Base-by-base conservation (phyloP, 2,797 vertebrate genomes). In the Spondyliosoma cantharus region DNA sequence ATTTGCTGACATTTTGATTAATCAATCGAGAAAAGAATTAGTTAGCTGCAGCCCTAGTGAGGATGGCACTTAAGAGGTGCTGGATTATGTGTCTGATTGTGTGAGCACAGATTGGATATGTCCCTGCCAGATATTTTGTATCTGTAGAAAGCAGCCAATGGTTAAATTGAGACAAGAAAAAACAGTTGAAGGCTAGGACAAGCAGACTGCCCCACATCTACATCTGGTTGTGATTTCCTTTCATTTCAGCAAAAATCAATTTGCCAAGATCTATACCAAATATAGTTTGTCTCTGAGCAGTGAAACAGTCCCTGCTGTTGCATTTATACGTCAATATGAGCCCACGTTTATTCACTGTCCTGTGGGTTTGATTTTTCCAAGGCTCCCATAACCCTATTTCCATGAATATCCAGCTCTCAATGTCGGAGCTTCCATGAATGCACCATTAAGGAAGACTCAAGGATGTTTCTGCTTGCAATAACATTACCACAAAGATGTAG, bases 71-170 rank as follows among this genome's bases (percentile, higher is more conserved):
- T 56, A 4, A 32, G 52, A 75, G 27, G 8, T 58, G 27, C 46
- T 66, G n/a, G 16, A 49, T 46, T 22, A 45, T 42, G 52, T 22
- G 42, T 37, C 42, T 82, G 32, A 37, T 52, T 68, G 15, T 81
- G 17, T 37, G 53, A 43, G 45, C 50, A 43, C 12, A 32, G 62
- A 71, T 53, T 53, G 43, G 54, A 27, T 64, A 24, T 50, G 3
- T 71, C 22, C 12, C 32, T 69, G 46, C 29, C 43, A 56, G 27
- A 19, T 54, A 32, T 70, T 60, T 45, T 7, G 52, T 29, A 69
- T 17, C 58, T 11, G 4, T 52, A 58, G 37, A 22, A 58, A n/a
- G 50, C 43, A 24, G 19, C 22, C 42, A 29, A n/a, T 57, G 16
- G 16, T 62, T 62, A 67, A 62, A 27, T 12, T 16, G 52, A 69